These are phyloP conservation scores for Drosophila tropicalis DNA, from an alignment of 1,140 invertebrate genomes.

Conservation along the genomic window DNA sequence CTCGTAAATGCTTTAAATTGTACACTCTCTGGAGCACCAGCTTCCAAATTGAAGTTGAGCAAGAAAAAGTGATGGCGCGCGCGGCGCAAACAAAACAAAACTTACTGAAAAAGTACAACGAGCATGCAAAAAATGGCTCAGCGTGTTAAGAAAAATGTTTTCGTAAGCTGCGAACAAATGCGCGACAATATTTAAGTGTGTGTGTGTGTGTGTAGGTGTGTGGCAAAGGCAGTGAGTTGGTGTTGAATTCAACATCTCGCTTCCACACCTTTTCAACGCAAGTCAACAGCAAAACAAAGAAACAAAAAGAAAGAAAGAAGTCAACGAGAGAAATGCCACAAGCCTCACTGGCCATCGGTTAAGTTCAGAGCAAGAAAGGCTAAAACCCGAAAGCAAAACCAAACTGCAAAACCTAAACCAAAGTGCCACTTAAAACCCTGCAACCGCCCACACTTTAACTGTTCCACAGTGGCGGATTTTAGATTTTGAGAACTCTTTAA, in stretches of 20 bases:
- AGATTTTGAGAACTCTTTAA: no score
- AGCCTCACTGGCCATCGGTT: constrained; percentile 31
- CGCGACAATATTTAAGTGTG: constrained; percentile 75
- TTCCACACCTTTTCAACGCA: constrained; percentile 10
- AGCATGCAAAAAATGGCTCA: constrained; percentile 76
- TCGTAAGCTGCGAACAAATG: constrained; percentile 79
- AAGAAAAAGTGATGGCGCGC: constrained; percentile 49
- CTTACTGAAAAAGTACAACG: constrained; percentile 53
- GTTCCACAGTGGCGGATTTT: background rate
- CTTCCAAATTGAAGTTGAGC: constrained; percentile 66
- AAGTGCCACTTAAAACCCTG: constrained; percentile 73
- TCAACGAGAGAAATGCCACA: constrained; percentile 47
- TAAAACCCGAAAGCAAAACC: background rate
- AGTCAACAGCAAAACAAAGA: constrained; percentile 21
- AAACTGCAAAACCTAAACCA: constrained; percentile 55
- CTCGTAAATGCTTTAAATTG: constrained; percentile 80
- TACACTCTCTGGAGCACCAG: constrained; percentile 50
- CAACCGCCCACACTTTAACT: constrained; percentile 51
- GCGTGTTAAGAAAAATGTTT: constrained; percentile 80
- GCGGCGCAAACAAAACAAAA: constrained; percentile 62
- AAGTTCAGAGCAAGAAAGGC: constrained; percentile 1
- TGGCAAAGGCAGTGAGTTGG: background rate
- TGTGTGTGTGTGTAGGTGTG: background rate
- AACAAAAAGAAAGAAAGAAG: constrained; percentile 26
- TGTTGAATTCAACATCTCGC: constrained; percentile 34